Conservation (phyloP, 2,888 invertebrate genomes). For the Xiphydria camelus region DNA sequence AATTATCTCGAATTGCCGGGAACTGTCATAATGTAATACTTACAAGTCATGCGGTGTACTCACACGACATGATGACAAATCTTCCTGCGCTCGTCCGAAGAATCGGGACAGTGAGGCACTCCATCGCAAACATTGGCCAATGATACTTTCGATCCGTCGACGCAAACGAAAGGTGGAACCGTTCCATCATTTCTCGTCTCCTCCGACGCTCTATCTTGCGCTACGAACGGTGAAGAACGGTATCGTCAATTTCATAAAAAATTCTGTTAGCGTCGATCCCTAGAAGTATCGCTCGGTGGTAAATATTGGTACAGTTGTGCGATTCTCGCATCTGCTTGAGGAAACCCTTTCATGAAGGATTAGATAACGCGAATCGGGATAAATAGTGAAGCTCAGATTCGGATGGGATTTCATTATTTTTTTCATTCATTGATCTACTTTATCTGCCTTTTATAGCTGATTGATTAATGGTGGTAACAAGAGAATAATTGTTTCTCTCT, state of each 20-base stretch:
- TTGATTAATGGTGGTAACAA: too few species aligned
- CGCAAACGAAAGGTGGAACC: slow-evolving; percentile 30
- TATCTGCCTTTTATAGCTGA: too few species aligned
- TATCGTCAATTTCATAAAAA: slow-evolving; percentile 4
- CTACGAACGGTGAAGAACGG: slow-evolving; percentile 5
- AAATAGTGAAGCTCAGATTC: too few species aligned
- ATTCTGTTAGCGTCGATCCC: slow-evolving; percentile 8
- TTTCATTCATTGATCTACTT: too few species aligned
- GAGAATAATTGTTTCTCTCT: too few species aligned
- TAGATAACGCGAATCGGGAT: too few species aligned
- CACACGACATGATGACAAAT: slow-evolving; percentile 39
- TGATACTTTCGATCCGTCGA: slow-evolving; percentile 49
- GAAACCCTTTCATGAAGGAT: background rate
- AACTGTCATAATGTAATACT: too few species aligned
- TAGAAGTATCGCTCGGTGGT: background rate
- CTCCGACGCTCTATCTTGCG: too few species aligned
- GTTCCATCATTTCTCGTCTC: too few species aligned
- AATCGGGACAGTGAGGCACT: slow-evolving; percentile 63
- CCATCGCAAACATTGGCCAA: slow-evolving; percentile 63
- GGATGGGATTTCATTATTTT: too few species aligned
- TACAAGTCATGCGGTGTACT: too few species aligned
- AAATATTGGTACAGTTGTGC: slow-evolving; percentile 14
- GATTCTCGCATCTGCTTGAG: background rate
- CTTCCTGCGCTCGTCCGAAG: slow-evolving; percentile 64
- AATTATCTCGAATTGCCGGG: too few species aligned